A percentile compares a stretch with the other conserved stretches of the same genome.
Evolutionary conservation across 2,797 vertebrate genomes (phyloP).

Genomic region (Rachycentron canadum): DNA sequence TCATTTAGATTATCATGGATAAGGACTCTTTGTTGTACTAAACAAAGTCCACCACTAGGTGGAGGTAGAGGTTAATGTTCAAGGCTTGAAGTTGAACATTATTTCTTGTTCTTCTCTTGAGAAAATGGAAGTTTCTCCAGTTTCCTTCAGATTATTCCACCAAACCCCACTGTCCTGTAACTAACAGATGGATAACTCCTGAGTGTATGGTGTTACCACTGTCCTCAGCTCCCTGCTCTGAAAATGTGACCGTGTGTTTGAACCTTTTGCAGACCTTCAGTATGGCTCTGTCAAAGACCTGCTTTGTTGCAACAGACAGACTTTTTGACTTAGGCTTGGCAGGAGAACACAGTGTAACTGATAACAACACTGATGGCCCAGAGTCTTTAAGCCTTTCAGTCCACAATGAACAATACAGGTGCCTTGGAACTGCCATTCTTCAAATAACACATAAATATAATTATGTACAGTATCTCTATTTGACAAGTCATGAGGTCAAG

Average conservation of each 20-base stretch:
- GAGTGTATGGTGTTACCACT: too few species aligned
- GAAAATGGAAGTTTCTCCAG: neutral
- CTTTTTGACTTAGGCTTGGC: neutral
- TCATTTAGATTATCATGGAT: too few species aligned
- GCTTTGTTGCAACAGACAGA: neutral
- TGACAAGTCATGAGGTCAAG: neutral
- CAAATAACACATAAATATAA: too few species aligned
- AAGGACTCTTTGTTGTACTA: slow-evolving; percentile 30
- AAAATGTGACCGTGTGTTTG: neutral
- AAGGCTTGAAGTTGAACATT: neutral
- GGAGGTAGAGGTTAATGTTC: slow-evolving; percentile 32
- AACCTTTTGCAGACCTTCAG: neutral
- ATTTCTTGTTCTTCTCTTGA: too few species aligned
- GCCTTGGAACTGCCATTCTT: neutral
- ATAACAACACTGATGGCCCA: neutral
- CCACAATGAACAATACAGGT: neutral
- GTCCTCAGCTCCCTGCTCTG: neutral
- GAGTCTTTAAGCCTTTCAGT: neutral
- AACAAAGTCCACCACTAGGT: slow-evolving; percentile 33
- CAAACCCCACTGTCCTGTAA: neutral
- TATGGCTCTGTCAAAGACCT: neutral
- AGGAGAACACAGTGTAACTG: neutral
- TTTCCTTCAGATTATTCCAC: neutral
- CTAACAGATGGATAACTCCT: neutral
- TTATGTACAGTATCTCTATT: neutral